These are phyloP conservation scores for Tinea trinotella DNA, from an alignment of 2,888 invertebrate species.

Conservation along the genomic window DNA sequence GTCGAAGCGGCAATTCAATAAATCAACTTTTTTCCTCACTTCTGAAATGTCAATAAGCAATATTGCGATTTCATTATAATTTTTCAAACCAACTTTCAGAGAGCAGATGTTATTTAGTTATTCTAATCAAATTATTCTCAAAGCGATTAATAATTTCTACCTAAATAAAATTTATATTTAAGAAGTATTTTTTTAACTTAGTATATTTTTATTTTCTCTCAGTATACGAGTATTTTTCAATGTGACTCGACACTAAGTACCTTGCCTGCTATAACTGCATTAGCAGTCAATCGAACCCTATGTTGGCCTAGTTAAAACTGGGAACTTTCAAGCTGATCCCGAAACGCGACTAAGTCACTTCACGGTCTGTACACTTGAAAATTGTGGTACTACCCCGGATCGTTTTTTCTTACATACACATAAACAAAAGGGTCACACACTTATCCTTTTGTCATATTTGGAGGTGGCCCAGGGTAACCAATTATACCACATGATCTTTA, in stretches of 20 bases:
- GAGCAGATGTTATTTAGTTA: neutral
- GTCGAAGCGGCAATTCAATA: slow-evolving; percentile 50
- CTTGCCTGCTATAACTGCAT: no score
- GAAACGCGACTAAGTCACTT: no score
- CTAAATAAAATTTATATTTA: neutral
- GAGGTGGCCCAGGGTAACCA: neutral
- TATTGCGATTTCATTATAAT: slow-evolving; percentile 2
- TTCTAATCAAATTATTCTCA: neutral
- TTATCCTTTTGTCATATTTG: neutral
- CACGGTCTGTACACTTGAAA: no score
- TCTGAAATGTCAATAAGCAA: slow-evolving; percentile 8
- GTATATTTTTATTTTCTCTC: no score
- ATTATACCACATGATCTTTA: neutral
- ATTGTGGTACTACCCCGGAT: no score
- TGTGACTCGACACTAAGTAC: no score
- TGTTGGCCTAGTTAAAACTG: no score
- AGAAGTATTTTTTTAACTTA: neutral
- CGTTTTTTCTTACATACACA: no score
- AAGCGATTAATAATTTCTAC: neutral
- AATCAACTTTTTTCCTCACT: slow-evolving; percentile 25
- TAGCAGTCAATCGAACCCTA: no score
- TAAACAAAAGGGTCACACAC: neutral
- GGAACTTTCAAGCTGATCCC: no score
- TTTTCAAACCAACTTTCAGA: neutral
- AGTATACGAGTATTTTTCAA: no score